Evolutionary conservation across 2,113 vertebrate genomes (phyloP), one percentile per base, ranked within the genome.

Genomic region (Hemicordylus capensis): DNA sequence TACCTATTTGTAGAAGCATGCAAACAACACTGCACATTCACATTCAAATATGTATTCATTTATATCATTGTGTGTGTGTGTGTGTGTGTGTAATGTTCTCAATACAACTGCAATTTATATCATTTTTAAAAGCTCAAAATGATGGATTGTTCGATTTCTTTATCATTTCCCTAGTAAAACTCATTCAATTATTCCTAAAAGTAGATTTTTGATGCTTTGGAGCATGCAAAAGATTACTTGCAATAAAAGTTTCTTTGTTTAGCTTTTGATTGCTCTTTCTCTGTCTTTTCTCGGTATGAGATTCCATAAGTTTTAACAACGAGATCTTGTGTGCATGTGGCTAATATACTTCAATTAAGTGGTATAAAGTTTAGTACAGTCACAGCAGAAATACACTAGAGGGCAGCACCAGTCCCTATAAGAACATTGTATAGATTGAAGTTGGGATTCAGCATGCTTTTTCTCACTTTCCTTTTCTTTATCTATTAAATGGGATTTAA

Each of bases 371-470:
- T 63, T 3, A 79, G 72, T 66, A 46, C 58, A 51, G 86, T 39
- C 89, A 64, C 26, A 64, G 12, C 37, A 79, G 56, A 34, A 79
- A 76, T 44, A 66, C 94, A 94, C 91, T 79, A 94, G 94, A 89
- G 89, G 94, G 94, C 94, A 93, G 93, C 90, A 93, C 63, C 66
- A 84, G 51, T 48, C 90, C 74, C 90, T 59, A 2, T 3, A 59
- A 80, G n/a, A 2, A 26, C 85, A 20, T 42, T 66, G 0, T 0
- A 48, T 76, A 58, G 34, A n/a, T 14, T 77, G 6, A 76, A 76
- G 9, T 9, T 81, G 56, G 39, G 26, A 58, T 39, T 2, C 39
- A 54, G 0, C 11, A 7, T 0, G 4, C 6, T 20, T 75, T 46
- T 24, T 73, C 1, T 31, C 74, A 26, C 64, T 8, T 48, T 19